A percentile compares a stretch with the other conserved stretches of the same genome.
These are phyloP conservation scores for Engraulis encrasicolus DNA, from an alignment of 2,113 vertebrate species.

Conservation along the genomic window DNA sequence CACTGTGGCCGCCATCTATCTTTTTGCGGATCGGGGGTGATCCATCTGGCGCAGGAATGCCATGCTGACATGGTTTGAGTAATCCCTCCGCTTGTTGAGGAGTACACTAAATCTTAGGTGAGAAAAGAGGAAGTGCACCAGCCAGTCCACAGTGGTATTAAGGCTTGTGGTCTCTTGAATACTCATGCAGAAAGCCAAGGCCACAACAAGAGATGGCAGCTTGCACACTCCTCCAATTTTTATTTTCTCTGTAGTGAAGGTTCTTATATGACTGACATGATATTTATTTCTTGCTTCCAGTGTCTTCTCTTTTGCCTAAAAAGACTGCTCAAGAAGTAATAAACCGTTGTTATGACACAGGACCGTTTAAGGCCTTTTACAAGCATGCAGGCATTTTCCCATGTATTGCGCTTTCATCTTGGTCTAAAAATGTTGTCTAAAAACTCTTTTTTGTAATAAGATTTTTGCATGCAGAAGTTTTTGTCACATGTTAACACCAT, in stretches of 20 bases:
- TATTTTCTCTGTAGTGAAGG: not conserved
- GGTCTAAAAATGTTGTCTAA: too few species aligned
- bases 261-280: not conserved
- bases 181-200: not conserved
- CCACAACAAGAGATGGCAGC: not conserved
- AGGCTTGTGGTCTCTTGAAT: not conserved
- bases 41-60: constrained; percentile 35
- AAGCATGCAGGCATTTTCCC: too few species aligned
- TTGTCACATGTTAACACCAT: not conserved
- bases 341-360: too few species aligned
- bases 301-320: not conserved
- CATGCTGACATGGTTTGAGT: constrained; percentile 44
- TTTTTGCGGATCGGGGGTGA: constrained; percentile 35
- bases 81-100: constrained; percentile 30
- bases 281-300: not conserved
- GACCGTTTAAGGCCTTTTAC: too few species aligned
- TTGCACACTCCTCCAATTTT: not conserved
- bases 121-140: constrained; percentile 17
- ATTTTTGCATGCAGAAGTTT: not conserved
- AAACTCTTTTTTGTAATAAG: not conserved
- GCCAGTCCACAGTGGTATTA: not conserved
- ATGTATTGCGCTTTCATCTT: too few species aligned
- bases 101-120: constrained; percentile 32
- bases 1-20: constrained; percentile 31
- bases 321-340: not conserved